Percentiles rank a stretch among this genome's conserved stretches.
Conservation (phyloP, 2,888 invertebrate genomes). For the Macaria notata region DNA sequence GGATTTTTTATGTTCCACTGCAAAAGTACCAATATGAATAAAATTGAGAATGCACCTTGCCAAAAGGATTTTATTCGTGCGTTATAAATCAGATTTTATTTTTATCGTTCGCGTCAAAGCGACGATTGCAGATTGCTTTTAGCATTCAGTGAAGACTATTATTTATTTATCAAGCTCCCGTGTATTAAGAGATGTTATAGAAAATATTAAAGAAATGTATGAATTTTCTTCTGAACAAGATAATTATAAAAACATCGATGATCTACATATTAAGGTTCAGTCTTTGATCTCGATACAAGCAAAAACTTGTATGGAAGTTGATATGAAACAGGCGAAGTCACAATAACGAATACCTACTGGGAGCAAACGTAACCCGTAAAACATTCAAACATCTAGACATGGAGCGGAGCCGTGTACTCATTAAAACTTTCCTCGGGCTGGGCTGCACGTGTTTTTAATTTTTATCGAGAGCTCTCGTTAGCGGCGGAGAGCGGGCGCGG, state of each 20-base stretch:
- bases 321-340: too few relatives aligned
- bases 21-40: slow-evolving; percentile 59
- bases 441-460: slow-evolving; percentile 82
- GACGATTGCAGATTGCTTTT: slow-evolving; percentile 29
- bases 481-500: slow-evolving; percentile 31
- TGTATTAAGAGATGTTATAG: not conserved
- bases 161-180: slow-evolving; percentile 7
- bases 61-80: slow-evolving; percentile 52
- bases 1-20: slow-evolving; percentile 67
- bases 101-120: slow-evolving; percentile 40
- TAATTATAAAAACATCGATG: too few relatives aligned
- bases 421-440: slow-evolving; percentile 81
- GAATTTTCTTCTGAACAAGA: too few relatives aligned
- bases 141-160: slow-evolving; percentile 27
- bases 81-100: slow-evolving; percentile 51
- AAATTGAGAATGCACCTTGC: slow-evolving; percentile 62
- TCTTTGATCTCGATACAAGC: not conserved
- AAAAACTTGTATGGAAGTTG: too few relatives aligned
- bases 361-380: slow-evolving; percentile 20
- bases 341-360: slow-evolving; percentile 10
- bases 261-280: not conserved
- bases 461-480: slow-evolving; percentile 81
- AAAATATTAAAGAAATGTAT: too few relatives aligned
- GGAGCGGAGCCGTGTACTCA: slow-evolving; percentile 66
- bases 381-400: slow-evolving; percentile 32